phyloP scores from a whole-genome alignment of 2,797 vertebrate genomes.

The Chaenodraco wilsoni region DNA sequence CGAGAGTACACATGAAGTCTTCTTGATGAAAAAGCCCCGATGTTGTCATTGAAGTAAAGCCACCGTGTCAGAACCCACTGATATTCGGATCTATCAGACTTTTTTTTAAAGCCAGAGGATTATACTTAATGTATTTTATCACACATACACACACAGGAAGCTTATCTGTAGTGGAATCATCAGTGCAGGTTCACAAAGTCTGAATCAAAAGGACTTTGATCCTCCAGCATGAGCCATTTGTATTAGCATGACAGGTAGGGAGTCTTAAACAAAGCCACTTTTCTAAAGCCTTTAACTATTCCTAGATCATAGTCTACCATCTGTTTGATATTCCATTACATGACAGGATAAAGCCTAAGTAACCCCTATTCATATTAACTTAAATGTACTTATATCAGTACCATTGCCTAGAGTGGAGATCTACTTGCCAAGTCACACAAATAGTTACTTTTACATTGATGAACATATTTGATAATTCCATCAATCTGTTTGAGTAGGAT shows the following conservation, averaged over 20 bases:
- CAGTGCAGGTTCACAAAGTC: slow-evolving; percentile 32
- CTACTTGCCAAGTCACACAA: not conserved
- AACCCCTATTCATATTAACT: slow-evolving; percentile 9
- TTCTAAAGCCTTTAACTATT: not conserved
- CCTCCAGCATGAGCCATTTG: slow-evolving; percentile 13
- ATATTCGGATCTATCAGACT: slow-evolving; percentile 17
- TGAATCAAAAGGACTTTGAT: slow-evolving; percentile 36
- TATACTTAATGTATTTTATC: slow-evolving; percentile 31
- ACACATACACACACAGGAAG: slow-evolving; percentile 1
- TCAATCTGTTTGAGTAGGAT: not conserved
- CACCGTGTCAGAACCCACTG: slow-evolving; percentile 47
- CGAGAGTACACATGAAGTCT: not conserved
- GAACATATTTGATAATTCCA: not conserved
- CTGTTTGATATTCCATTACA: not conserved
- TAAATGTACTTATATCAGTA: not conserved
- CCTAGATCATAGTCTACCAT: not conserved
- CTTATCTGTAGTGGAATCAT: slow-evolving; percentile 34
- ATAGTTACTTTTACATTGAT: not conserved
- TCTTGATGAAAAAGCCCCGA: slow-evolving; percentile 5
- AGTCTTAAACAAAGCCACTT: slow-evolving; percentile 10
- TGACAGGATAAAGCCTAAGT: not conserved
- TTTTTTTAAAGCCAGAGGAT: slow-evolving; percentile 25
- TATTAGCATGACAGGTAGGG: slow-evolving; percentile 9
- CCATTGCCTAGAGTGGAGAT: not conserved
- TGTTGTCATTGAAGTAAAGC: slow-evolving; percentile 43